Percentiles rank a stretch among this genome's conserved stretches.
phyloP scores from a whole-genome alignment of 1,140 invertebrate species.

The Eufriesea mexicana region DNA sequence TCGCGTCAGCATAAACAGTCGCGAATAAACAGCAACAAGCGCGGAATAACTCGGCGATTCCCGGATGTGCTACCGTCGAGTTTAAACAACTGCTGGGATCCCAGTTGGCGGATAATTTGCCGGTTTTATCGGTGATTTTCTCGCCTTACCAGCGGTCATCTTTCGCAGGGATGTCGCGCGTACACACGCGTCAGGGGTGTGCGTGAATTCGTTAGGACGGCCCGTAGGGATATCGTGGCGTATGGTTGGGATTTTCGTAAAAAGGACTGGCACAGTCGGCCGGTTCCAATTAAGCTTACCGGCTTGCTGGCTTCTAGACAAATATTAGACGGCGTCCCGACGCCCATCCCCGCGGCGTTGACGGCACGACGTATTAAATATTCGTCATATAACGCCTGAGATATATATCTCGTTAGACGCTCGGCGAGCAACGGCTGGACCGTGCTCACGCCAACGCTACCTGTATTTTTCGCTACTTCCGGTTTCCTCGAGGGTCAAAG shows the following conservation, averaged over 20 bases:
- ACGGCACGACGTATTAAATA: slow-evolving; percentile 42
- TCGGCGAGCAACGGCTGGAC: neutral
- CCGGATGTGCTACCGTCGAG: slow-evolving; percentile 7
- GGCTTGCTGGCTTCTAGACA: slow-evolving; percentile 47
- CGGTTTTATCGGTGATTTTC: neutral
- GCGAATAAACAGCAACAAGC: slow-evolving; percentile 23
- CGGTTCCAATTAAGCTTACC: slow-evolving; percentile 60
- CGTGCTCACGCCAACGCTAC: neutral
- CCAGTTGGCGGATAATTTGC: slow-evolving; percentile 1
- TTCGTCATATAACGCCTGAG: slow-evolving; percentile 39
- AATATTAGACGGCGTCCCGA: slow-evolving; percentile 51
- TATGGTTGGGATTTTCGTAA: slow-evolving; percentile 42
- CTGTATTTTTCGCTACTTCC: slow-evolving; percentile 13
- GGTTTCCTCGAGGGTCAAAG: neutral
- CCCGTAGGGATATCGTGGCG: slow-evolving; percentile 31
- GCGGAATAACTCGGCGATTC: neutral
- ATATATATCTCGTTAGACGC: slow-evolving; percentile 36
- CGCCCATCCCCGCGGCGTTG: neutral
- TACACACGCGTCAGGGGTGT: neutral
- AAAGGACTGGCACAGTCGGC: slow-evolving; percentile 42
- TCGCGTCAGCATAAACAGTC: neutral
- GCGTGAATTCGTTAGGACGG: slow-evolving; percentile 46
- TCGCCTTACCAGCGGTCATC: too few relatives aligned
- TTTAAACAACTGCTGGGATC: slow-evolving; percentile 10
- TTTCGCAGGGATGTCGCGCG: too few relatives aligned